These are phyloP conservation scores for Lymantria monacha DNA, from an alignment of 2,888 invertebrate species.

Conservation along the genomic window DNA sequence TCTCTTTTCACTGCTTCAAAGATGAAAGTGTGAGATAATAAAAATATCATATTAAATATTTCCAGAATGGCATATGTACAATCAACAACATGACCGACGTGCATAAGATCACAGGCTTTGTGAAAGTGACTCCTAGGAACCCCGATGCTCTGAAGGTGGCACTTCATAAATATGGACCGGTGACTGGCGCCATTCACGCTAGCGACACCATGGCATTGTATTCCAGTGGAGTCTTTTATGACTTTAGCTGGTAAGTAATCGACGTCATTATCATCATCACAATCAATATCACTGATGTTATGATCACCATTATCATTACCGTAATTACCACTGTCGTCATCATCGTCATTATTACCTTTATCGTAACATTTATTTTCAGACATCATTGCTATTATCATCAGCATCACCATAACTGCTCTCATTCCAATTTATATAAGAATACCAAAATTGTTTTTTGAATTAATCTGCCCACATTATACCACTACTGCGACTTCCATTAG, in stretches of 20 bases:
- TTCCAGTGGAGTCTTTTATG: constrained; percentile 48
- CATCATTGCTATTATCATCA: too few relatives aligned
- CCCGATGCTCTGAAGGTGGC: constrained; percentile 45
- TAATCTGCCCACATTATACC: too few relatives aligned
- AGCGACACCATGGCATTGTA: constrained; percentile 31
- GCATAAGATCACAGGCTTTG: constrained; percentile 43
- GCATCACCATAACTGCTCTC: too few relatives aligned
- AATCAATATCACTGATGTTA: neutral
- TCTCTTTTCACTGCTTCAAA: too few relatives aligned
- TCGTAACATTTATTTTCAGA: too few relatives aligned
- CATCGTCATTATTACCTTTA: too few relatives aligned
- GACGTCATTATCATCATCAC: neutral
- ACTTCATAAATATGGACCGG: constrained; percentile 49
- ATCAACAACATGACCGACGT: constrained; percentile 38
- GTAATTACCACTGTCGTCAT: neutral
- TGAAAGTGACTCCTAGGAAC: constrained; percentile 38
- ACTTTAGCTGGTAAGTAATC: constrained; percentile 41
- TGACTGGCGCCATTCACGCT: constrained; percentile 39
- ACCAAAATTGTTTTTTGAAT: too few relatives aligned
- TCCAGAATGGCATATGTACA: constrained; percentile 45
- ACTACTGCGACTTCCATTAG: too few relatives aligned
- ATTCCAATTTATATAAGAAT: too few relatives aligned
- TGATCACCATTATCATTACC: neutral
- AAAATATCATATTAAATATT: neutral
- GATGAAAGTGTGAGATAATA: too few relatives aligned